Percentiles rank a stretch among this genome's conserved stretches.
phyloP scores from a whole-genome alignment of 37 sponge, comb jelly and placozoan genomes.

The Corticium candelabrum region DNA sequence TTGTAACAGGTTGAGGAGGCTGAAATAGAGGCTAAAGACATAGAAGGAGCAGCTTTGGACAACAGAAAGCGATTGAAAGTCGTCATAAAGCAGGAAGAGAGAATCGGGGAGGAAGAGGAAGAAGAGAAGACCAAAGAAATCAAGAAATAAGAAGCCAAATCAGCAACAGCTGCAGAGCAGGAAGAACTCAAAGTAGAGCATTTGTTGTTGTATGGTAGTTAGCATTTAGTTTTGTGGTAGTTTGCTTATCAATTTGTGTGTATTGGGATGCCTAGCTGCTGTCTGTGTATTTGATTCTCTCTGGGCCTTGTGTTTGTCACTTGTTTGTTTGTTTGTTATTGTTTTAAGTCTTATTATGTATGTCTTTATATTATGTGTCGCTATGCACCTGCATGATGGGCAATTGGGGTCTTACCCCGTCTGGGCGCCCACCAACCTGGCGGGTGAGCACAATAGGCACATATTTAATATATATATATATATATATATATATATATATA shows the following conservation, averaged over 20 bases:
- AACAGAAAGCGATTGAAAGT: slow-evolving; percentile 68
- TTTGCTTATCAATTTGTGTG: no score
- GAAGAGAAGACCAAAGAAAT: slow-evolving; percentile 28
- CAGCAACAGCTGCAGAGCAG: slow-evolving; percentile 16
- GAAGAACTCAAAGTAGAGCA: neutral
- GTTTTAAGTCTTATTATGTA: no score
- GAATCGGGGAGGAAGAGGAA: slow-evolving; percentile 72
- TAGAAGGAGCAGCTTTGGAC: slow-evolving; percentile 64
- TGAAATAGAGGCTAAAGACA: slow-evolving; percentile 59
- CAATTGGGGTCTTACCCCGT: no score
- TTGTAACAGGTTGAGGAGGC: slow-evolving; percentile 69
- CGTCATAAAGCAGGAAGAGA: slow-evolving; percentile 62
- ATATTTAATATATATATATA: no score
- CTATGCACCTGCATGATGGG: no score
- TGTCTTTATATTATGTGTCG: no score
- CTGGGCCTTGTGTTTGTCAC: no score
- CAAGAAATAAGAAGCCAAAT: slow-evolving; percentile 9
- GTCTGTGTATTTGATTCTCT: no score
- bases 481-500: no score
- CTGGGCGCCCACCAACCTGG: no score
- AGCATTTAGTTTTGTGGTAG: neutral
- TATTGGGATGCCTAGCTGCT: slow-evolving; percentile 13
- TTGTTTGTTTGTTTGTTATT: no score
- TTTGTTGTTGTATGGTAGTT: neutral
- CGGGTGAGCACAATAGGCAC: no score